Evolutionary conservation across 2,113 vertebrate species (phyloP).

Genomic region (Mastomys natalensis): DNA sequence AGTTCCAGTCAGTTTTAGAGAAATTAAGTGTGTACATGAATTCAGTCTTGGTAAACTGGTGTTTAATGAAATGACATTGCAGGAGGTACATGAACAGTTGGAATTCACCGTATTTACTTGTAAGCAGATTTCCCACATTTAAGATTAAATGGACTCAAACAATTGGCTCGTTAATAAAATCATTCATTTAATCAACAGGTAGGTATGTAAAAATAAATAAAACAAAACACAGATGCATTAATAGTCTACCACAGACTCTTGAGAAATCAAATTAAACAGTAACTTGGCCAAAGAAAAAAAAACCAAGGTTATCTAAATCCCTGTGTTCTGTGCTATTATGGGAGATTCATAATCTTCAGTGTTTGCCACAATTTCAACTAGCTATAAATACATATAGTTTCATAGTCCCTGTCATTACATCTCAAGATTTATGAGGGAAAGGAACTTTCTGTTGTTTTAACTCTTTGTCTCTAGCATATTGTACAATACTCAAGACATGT

Average conservation of each 20-base stretch:
- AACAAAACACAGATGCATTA: not conserved
- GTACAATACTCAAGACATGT: not conserved
- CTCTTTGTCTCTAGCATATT: not conserved
- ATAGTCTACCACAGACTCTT: not conserved
- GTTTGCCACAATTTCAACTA: not conserved
- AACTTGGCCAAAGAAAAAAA: not conserved
- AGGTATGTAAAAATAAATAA: not conserved
- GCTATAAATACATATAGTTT: not conserved
- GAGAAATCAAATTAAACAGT: not conserved
- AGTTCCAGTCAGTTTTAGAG: constrained; percentile 14
- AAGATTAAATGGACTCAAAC: not conserved
- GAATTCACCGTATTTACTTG: not conserved
- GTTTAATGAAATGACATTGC: not conserved
- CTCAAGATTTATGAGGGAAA: not conserved
- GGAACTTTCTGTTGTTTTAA: not conserved
- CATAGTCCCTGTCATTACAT: not conserved
- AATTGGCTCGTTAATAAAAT: constrained; percentile 41
- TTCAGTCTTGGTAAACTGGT: not conserved
- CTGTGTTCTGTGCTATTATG: not conserved
- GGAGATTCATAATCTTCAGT: not conserved
- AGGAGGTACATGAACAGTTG: not conserved
- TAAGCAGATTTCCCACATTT: constrained; percentile 12
- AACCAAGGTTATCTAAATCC: not conserved
- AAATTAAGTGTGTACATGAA: not conserved
- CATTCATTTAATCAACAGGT: not conserved